Base-by-base conservation (phyloP, 2,113 vertebrate species). In the Sinocyclocheilus maitianheensis region DNA sequence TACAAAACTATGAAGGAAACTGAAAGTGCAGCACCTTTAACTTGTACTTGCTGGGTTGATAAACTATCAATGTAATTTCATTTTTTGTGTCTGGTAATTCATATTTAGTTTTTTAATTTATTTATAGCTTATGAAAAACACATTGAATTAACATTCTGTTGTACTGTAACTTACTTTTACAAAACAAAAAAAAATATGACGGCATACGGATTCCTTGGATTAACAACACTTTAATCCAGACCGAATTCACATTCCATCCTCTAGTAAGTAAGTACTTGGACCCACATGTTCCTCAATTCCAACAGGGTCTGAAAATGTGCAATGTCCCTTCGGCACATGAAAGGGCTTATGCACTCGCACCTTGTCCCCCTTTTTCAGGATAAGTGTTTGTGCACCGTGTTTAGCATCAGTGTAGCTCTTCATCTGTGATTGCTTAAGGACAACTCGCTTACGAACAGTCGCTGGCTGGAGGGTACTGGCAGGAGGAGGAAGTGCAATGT, bases 311-410 rank as follows among this genome's bases (percentile, higher is more conserved):
- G 26, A 79, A 58, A 37, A 37, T 34, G 60, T 79, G 24, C 18
- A 37, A 26, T 60, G 13, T 37, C 77, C 77, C 51, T 79, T 79
- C 24, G 8, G 77, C 30, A 79, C 77, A 79, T 79, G 77, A 8
- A 79, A 26, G 6, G 26, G 26, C n/a, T 34, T 34, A 34, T 3
- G 30, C 26, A 79, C 26, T 24, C 13, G 24, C 77, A 79, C 77
- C 20, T 24, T 22, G 51, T 58, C 26, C 51, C 51, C 26, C 22
- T 58, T 37, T 79, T 37, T 60, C 1, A 79, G 37, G n/a, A 30
- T 4, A 78, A 53, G 10, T 9, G 26, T 20, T 60, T 60, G 58
- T 14, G 16, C 26, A 2, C 30, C 13, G 10, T 2, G 26, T 37
- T 62, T 62, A 34, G 55, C 30, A 3, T 80, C 78, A 34, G 7